Percentiles rank a stretch among this genome's conserved stretches.
Evolutionary conservation across 2,797 vertebrate genomes (phyloP).

Genomic region (Scyliorhinus canicula): DNA sequence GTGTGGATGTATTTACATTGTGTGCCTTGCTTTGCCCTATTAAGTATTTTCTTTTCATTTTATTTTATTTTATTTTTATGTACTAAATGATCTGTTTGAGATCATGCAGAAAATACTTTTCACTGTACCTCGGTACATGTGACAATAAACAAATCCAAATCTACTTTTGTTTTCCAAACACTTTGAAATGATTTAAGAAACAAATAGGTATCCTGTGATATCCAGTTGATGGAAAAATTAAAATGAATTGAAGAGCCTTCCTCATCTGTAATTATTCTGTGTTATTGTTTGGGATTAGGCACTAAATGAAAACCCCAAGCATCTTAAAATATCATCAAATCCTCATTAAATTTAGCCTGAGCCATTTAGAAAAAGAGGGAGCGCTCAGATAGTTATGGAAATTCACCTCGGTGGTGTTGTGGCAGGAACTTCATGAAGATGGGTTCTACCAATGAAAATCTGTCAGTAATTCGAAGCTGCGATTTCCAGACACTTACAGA

Average conservation of each 20-base stretch:
- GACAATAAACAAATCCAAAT: no score
- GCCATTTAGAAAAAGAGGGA: not conserved
- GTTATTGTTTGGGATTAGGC: not conserved
- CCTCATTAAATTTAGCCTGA: not conserved
- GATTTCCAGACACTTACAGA: not conserved
- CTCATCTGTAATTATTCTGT: not conserved
- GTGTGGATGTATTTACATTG: no score
- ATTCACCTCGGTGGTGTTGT: not conserved
- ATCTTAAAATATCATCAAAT: not conserved
- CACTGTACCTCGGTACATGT: no score
- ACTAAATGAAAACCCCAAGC: not conserved
- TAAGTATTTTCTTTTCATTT: no score
- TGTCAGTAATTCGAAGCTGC: not conserved
- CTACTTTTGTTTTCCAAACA: no score
- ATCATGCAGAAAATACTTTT: no score
- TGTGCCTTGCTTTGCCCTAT: no score
- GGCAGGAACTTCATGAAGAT: not conserved
- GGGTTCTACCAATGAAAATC: not conserved
- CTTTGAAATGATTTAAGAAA: no score
- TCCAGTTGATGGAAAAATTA: not conserved
- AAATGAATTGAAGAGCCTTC: not conserved
- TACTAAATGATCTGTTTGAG: no score
- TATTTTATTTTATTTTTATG: no score
- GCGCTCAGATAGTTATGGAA: not conserved
- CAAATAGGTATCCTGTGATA: not conserved